Percentiles rank a stretch among this genome's conserved stretches.
Conservation (phyloP, 2,888 invertebrate species). For the Lacanobia oleracea region DNA sequence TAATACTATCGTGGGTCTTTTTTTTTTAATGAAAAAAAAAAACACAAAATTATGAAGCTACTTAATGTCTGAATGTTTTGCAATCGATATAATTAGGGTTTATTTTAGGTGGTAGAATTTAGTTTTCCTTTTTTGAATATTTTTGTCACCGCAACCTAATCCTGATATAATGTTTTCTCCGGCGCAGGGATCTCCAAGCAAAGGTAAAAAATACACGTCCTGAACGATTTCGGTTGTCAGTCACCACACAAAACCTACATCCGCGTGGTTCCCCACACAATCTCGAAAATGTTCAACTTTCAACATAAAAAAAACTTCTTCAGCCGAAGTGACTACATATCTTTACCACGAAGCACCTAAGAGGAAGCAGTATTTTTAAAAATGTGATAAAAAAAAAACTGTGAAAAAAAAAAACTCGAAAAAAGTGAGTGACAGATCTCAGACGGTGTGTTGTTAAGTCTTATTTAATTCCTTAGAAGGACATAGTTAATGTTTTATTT, state of each 20-base stretch:
- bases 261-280: slow-evolving; percentile 73
- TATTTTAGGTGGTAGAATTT: not conserved
- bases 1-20: slow-evolving; percentile 66
- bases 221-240: slow-evolving; percentile 83
- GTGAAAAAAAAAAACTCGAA: slow-evolving; percentile 84
- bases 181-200: slow-evolving; percentile 82
- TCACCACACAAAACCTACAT: slow-evolving; percentile 78
- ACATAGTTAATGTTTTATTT: slow-evolving; percentile 71
- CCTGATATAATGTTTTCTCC: slow-evolving; percentile 44
- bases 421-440: slow-evolving; percentile 90
- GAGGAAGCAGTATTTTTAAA: slow-evolving; percentile 84
- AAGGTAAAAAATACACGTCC: slow-evolving; percentile 83
- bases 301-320: slow-evolving; percentile 54
- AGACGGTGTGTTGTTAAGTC: slow-evolving; percentile 83
- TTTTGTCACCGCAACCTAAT: not conserved
- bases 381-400: slow-evolving; percentile 88
- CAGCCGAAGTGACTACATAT: slow-evolving; percentile 67
- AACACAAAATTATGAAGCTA: slow-evolving; percentile 79
- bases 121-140: not conserved
- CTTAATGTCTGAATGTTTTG: too few species aligned
- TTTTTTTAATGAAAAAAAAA: too few species aligned
- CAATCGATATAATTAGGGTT: not conserved
- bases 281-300: slow-evolving; percentile 69
- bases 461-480: slow-evolving; percentile 84
- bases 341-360: slow-evolving; percentile 76